These are phyloP conservation scores for Drosophila biarmipes DNA, from an alignment of 1,140 invertebrate species.

Conservation along the genomic window DNA sequence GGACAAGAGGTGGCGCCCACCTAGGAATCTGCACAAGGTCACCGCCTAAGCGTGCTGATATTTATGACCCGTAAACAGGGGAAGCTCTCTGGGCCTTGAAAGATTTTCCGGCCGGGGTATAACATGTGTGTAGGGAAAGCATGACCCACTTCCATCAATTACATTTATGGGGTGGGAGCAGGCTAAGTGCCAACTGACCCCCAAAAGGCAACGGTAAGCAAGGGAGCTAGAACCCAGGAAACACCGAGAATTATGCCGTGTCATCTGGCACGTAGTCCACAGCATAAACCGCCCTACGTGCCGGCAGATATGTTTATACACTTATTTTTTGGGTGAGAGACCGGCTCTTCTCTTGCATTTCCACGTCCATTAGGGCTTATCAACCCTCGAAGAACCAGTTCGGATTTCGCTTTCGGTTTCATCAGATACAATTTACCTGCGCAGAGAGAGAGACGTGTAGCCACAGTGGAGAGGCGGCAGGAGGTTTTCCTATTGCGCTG, in stretches of 20 bases:
- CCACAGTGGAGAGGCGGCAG: conserved; percentile 6
- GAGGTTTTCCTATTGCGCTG: conserved; percentile 45
- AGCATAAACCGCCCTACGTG: conserved; percentile 66
- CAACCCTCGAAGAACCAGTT: conserved; percentile 59
- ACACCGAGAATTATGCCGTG: conserved; percentile 49
- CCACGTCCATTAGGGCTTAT: conserved; percentile 43
- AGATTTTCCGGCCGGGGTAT: neutral
- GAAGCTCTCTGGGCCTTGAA: conserved; percentile 22
- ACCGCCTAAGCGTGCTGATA: conserved; percentile 35
- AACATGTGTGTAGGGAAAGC: conserved; percentile 1
- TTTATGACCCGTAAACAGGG: conserved; percentile 23
- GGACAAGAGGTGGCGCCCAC: conserved; percentile 16
- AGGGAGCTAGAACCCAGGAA: conserved; percentile 10
- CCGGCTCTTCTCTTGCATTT: neutral
- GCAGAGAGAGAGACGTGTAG: conserved; percentile 29
- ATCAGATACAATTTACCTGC: conserved; percentile 68
- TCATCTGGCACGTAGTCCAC: conserved; percentile 73
- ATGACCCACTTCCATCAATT: conserved; percentile 46
- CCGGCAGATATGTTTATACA: conserved; percentile 13
- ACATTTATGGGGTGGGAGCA: conserved; percentile 6
- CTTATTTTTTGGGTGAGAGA: conserved; percentile 20
- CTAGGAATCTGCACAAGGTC: conserved; percentile 37
- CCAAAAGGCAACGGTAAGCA: conserved; percentile 49
- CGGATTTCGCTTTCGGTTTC: conserved; percentile 49
- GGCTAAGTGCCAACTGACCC: conserved; percentile 54